Conservation (phyloP, 2,888 invertebrate genomes). For the Ctena decussata region DNA sequence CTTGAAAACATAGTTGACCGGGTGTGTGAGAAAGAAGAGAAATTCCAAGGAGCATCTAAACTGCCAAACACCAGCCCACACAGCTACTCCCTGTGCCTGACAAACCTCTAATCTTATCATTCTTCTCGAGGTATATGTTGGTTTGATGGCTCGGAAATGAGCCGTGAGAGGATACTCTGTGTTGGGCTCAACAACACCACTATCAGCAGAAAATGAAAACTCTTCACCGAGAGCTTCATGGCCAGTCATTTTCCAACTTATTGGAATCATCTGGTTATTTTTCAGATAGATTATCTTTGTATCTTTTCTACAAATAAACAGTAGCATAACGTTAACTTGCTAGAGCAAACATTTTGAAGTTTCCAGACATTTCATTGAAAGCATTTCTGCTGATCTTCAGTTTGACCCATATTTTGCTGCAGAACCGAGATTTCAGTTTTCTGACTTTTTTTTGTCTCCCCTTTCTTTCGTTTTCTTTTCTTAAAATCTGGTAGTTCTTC, state of each 20-base stretch:
- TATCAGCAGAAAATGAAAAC: slow-evolving; percentile 85
- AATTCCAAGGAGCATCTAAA: not conserved
- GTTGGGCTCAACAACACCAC: slow-evolving; percentile 84
- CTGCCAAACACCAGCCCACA: not conserved
- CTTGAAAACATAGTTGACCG: no score
- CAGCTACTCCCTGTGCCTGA: not conserved
- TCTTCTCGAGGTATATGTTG: slow-evolving; percentile 82
- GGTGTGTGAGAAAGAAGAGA: no score
- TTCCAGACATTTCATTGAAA: no score
- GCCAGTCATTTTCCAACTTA: slow-evolving; percentile 85
- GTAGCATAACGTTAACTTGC: not conserved
- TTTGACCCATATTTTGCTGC: no score
- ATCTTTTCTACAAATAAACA: slow-evolving; percentile 81
- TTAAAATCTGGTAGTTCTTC: no score
- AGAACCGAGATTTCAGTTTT: no score
- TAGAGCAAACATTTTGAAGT: no score
- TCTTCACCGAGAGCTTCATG: slow-evolving; percentile 86
- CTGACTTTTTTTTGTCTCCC: no score
- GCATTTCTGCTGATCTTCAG: no score
- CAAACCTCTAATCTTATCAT: slow-evolving; percentile 84
- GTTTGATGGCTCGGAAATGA: slow-evolving; percentile 86
- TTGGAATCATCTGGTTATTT: slow-evolving; percentile 85
- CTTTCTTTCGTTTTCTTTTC: no score
- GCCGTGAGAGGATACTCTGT: slow-evolving; percentile 84
- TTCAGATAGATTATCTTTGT: slow-evolving; percentile 85